phyloP scores from a whole-genome alignment of 2,797 vertebrate genomes.

The Dipus sagitta region DNA sequence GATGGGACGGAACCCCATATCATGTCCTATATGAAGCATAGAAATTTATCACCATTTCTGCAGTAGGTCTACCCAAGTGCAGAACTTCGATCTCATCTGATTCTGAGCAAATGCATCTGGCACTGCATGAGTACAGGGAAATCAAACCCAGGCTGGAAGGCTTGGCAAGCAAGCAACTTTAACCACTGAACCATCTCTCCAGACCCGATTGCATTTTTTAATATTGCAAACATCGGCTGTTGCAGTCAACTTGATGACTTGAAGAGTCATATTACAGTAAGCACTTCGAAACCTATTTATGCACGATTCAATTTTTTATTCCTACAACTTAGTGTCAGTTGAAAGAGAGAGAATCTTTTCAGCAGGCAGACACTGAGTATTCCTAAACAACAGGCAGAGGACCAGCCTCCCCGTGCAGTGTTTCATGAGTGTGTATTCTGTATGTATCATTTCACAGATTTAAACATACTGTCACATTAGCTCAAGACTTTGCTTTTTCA shows the following conservation, averaged over 20 bases:
- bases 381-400: neutral
- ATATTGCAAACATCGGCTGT: neutral
- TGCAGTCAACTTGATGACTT: neutral
- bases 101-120: neutral
- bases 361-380: neutral
- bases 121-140: neutral
- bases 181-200: neutral
- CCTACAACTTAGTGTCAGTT: neutral
- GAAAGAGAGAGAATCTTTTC: constrained; percentile 21
- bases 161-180: neutral
- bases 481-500: neutral
- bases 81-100: neutral
- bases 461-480: neutral
- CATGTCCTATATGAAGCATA: neutral
- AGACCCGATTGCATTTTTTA: neutral
- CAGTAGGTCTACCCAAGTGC: neutral
- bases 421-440: neutral
- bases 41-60: neutral
- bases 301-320: neutral
- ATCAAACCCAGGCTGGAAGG: neutral
- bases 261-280: neutral
- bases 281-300: neutral
- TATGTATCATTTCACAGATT: constrained; percentile 5
- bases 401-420: neutral
- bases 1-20: neutral